phyloP scores from a whole-genome alignment of 2,797 vertebrate genomes.

The Eidolon dupreanum region DNA sequence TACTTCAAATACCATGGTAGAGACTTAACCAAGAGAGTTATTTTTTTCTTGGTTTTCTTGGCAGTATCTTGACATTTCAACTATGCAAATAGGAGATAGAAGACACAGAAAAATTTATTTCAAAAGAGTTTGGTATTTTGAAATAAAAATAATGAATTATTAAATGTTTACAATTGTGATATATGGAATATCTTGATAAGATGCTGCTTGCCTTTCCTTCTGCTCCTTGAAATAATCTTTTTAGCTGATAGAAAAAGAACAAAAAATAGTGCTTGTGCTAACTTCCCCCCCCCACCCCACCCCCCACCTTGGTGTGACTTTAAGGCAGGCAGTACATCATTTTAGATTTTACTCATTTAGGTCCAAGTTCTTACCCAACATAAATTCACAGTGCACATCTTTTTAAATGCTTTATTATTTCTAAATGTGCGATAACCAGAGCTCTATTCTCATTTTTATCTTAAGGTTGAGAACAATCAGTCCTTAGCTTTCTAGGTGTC shows the following conservation, averaged over 20 bases:
- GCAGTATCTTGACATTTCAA: background rate
- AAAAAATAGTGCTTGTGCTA: background rate
- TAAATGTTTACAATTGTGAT: background rate
- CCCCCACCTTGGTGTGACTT: background rate
- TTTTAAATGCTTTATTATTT: background rate
- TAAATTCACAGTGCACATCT: background rate
- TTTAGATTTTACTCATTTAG: background rate
- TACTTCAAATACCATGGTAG: background rate
- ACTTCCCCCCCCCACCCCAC: background rate
- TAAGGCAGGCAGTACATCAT: background rate
- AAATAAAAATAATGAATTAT: conserved; percentile 46
- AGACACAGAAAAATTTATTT: background rate
- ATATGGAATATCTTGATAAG: background rate
- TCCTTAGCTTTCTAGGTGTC: background rate
- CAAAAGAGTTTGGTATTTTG: background rate
- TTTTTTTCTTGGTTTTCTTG: background rate
- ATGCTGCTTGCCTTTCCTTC: background rate
- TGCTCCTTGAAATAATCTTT: background rate
- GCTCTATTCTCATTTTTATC: background rate
- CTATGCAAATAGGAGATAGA: background rate
- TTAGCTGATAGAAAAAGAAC: background rate
- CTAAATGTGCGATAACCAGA: background rate
- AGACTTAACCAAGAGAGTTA: background rate
- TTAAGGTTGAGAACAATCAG: background rate
- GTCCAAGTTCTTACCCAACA: background rate